phyloP scores from a whole-genome alignment of 2,113 vertebrate species.

The Elachura formosa region DNA sequence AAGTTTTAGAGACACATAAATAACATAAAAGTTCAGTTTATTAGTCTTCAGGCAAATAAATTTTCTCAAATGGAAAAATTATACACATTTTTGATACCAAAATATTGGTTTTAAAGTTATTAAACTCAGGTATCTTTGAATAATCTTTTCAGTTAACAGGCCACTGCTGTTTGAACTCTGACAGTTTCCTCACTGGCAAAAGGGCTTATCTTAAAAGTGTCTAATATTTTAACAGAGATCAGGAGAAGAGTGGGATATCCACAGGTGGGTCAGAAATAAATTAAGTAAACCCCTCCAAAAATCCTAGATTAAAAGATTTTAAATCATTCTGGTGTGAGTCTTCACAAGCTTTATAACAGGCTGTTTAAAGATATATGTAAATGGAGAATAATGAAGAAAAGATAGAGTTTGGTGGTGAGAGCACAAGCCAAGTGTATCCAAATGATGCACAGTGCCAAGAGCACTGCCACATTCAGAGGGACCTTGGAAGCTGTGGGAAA shows the following conservation, averaged over 20 bases:
- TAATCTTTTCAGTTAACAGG: neutral
- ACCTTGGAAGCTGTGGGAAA: neutral
- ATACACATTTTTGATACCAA: neutral
- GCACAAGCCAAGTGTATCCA: rapidly evolving
- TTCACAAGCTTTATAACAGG: neutral
- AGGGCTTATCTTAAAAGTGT: neutral
- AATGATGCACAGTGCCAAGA: neutral
- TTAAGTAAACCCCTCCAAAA: neutral
- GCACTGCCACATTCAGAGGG: neutral
- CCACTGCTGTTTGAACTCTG: neutral
- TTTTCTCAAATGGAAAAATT: neutral
- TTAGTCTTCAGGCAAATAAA: neutral
- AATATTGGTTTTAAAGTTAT: neutral
- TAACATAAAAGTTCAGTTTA: neutral
- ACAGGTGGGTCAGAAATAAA: neutral
- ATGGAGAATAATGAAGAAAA: neutral
- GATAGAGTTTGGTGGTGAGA: neutral
- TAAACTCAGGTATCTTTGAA: neutral
- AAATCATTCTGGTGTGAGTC: neutral
- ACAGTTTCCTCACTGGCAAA: neutral
- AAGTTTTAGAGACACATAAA: neutral
- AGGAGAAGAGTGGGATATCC: neutral
- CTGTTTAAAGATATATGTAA: neutral
- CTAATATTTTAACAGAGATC: neutral
- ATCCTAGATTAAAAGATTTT: neutral